Base-by-base conservation (phyloP, 2,797 vertebrate species). In the Acropternis orthonyx region DNA sequence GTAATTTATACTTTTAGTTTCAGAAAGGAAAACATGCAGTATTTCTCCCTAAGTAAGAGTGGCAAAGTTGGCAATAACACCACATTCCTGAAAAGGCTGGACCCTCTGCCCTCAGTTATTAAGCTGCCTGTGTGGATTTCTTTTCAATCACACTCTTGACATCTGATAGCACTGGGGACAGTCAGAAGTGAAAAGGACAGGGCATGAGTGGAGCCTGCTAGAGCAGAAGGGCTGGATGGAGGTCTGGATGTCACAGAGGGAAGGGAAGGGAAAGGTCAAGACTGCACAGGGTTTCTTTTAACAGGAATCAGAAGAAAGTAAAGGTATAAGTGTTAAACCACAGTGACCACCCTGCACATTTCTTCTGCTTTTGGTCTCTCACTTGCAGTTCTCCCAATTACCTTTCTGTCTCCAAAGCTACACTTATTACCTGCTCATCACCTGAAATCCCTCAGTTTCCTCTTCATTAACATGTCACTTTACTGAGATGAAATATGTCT, bases 231-330 rank as follows among this genome's bases (percentile, higher is more conserved):
- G 27, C 41, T 61, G 66, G 48, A 32, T 11, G 4, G 73, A 21
- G 34, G 19, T 54, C 32, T 75, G 41, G 20, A 28, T 3, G 3
- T 52, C 68, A 62, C 26, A 0, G 0, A 55, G 41, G 49, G 49
- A 74, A 55, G 41, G 49, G 49, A 74, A 63, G 1, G 3, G 14
- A 43, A 43, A 46, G 37, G 16, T 48, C 9, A 5, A 27, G 39
- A 56, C 27, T 20, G 27, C 26, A 12, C 10, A 22, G n/a, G 15
- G 7, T 36, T 86, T 68, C 66, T 68, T 66, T 81, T 20, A 6
- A 1, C 1, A 3, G 32, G 23, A 74, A 56, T 78, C 14, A 68
- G 62, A 44, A 62, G n/a, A 30, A 85, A 26, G 19, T 62, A 65
- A 56, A 86, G 21, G 12, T 81, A 44, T 59, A 41, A 7, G 7